Percentiles rank a stretch among this genome's conserved stretches.
These are phyloP conservation scores for Mus minutoides DNA, from an alignment of 2,797 vertebrate genomes.

Conservation along the genomic window DNA sequence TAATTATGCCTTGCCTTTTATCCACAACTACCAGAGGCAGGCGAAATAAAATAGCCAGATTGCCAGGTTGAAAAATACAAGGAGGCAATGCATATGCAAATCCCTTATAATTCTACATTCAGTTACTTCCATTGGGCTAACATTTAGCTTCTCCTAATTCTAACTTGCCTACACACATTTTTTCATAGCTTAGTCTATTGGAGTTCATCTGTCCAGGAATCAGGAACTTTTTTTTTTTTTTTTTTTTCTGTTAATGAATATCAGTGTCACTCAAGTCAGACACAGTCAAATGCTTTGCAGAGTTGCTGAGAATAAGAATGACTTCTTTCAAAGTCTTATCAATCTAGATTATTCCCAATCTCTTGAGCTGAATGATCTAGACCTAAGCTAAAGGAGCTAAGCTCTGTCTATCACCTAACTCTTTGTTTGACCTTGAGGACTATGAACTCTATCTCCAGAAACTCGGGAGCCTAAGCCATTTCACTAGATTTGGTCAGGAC, in stretches of 20 bases:
- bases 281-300: neutral
- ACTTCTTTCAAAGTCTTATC: neutral
- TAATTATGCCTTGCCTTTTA: neutral
- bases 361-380: neutral
- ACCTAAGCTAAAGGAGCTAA: neutral
- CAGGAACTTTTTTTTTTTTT: neutral
- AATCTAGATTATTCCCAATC: neutral
- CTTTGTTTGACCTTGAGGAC: neutral
- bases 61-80: neutral
- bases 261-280: slow-evolving; percentile 9
- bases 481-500: neutral
- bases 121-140: neutral
- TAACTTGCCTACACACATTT: neutral
- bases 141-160: neutral
- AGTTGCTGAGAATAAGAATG: neutral
- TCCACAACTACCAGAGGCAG: neutral
- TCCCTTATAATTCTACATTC: neutral
- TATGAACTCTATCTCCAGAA: neutral
- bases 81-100: neutral
- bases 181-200: neutral
- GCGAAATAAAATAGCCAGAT: neutral
- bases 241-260: neutral
- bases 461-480: neutral
- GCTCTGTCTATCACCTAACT: neutral
- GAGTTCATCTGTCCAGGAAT: neutral